Evolutionary conservation across 2,797 vertebrate species (phyloP).

Genomic region (Zalophus californianus): DNA sequence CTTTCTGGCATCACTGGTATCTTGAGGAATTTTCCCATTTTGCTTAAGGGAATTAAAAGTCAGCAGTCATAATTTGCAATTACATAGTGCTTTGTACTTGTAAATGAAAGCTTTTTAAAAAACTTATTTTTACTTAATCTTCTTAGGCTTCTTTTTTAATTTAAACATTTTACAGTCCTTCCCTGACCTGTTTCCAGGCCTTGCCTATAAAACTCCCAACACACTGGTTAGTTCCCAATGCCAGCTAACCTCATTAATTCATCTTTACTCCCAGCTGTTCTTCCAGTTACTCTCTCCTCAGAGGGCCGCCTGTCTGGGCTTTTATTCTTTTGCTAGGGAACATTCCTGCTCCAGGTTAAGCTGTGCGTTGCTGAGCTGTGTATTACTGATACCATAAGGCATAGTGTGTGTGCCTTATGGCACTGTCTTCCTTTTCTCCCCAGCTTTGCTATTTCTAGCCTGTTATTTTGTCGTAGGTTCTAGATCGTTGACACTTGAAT

Average conservation of each 20-base stretch:
- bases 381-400: not conserved
- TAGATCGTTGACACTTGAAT: not conserved
- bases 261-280: slow-evolving; percentile 36
- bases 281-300: not conserved
- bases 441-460: slow-evolving; percentile 41
- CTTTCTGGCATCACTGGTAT: not conserved
- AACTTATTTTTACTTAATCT: slow-evolving; percentile 62
- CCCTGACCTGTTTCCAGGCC: slow-evolving; percentile 17
- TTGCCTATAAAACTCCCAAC: not conserved
- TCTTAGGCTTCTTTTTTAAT: slow-evolving; percentile 43
- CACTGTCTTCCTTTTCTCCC: not conserved
- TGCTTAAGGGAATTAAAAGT: slow-evolving; percentile 59
- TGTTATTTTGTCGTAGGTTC: not conserved
- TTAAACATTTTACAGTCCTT: slow-evolving; percentile 18
- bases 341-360: slow-evolving; percentile 34
- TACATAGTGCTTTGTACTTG: slow-evolving; percentile 34
- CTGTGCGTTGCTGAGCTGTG: not conserved
- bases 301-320: not conserved
- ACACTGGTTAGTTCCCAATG: not conserved
- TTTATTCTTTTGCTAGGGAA: not conserved
- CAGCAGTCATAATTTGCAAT: slow-evolving; percentile 51
- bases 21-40: slow-evolving; percentile 64
- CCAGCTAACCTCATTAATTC: slow-evolving; percentile 52
- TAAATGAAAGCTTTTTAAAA: slow-evolving; percentile 61
- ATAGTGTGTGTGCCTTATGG: not conserved